Percentiles rank a stretch among this genome's conserved stretches.
phyloP scores from a whole-genome alignment of 2,888 invertebrate species.

The Cheilosia urbana region DNA sequence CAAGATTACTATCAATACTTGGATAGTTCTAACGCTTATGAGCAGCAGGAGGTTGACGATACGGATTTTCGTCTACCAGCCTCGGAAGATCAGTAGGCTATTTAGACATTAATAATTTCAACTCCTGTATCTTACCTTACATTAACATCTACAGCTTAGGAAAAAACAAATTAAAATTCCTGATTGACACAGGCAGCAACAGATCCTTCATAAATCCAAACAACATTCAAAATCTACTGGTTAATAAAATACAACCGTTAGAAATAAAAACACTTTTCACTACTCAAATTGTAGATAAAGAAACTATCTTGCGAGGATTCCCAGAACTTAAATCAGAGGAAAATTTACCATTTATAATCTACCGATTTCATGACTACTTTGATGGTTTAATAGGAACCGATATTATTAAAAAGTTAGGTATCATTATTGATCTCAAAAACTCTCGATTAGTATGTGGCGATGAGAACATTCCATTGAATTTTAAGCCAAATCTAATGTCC shows the following conservation, averaged over 20 bases:
- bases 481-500: not conserved
- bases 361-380: too few species aligned
- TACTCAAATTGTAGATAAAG: not conserved
- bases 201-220: constrained; percentile 56
- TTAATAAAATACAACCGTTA: not conserved
- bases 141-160: not conserved
- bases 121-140: not conserved
- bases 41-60: not conserved
- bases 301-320: not conserved
- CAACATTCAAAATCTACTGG: constrained; percentile 1
- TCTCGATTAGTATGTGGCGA: not conserved
- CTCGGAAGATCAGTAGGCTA: constrained; percentile 54
- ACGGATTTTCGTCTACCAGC: not conserved
- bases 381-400: not conserved
- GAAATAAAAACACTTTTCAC: not conserved
- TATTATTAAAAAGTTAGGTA: not conserved
- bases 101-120: constrained; percentile 52
- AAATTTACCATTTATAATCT: not conserved
- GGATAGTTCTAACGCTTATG: not conserved
- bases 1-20: not conserved
- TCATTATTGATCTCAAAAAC: not conserved
- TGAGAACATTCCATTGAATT: too few species aligned
- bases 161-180: not conserved
- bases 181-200: too few species aligned
- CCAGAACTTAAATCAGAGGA: constrained; percentile 33